Evolutionary conservation across 2,113 vertebrate species (phyloP).

Genomic region (Sinocyclocheilus maitianheensis): DNA sequence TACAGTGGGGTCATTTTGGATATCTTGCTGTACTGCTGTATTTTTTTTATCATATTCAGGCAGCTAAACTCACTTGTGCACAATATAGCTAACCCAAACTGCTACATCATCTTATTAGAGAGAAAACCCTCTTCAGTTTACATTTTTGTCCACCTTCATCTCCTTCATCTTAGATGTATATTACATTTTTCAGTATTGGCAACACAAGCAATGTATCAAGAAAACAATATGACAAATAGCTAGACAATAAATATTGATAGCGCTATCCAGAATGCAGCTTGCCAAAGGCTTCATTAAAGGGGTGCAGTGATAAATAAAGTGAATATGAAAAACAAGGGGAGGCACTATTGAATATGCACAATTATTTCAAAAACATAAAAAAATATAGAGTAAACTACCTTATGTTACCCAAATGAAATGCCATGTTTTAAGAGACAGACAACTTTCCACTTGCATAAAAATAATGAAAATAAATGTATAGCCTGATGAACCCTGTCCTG

Average conservation of each 20-base stretch:
- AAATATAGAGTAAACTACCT: not conserved
- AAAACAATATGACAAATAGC: slow-evolving; percentile 3
- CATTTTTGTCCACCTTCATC: not conserved
- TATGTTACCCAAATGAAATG: not conserved
- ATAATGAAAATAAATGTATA: not conserved
- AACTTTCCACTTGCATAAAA: not conserved
- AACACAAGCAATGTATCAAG: slow-evolving; percentile 34
- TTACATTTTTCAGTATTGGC: slow-evolving; percentile 13
- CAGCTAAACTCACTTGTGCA: not conserved
- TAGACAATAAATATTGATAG: slow-evolving; percentile 28
- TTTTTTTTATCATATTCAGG: not conserved
- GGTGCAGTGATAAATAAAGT: slow-evolving; percentile 11
- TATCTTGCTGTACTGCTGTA: not conserved
- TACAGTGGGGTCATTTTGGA: not conserved
- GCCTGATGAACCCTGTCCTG: not conserved
- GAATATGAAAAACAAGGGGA: not conserved
- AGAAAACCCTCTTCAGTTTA: not conserved
- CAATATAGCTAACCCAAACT: not conserved
- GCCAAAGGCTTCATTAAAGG: slow-evolving; percentile 1
- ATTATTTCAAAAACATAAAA: too few relatives aligned
- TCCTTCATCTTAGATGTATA: slow-evolving; percentile 3
- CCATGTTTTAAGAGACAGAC: not conserved
- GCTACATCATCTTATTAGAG: not conserved
- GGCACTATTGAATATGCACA: not conserved
- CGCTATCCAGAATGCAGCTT: not conserved